Evolutionary conservation across 2,113 vertebrate genomes (phyloP).

Genomic region (Cervus canadensis): DNA sequence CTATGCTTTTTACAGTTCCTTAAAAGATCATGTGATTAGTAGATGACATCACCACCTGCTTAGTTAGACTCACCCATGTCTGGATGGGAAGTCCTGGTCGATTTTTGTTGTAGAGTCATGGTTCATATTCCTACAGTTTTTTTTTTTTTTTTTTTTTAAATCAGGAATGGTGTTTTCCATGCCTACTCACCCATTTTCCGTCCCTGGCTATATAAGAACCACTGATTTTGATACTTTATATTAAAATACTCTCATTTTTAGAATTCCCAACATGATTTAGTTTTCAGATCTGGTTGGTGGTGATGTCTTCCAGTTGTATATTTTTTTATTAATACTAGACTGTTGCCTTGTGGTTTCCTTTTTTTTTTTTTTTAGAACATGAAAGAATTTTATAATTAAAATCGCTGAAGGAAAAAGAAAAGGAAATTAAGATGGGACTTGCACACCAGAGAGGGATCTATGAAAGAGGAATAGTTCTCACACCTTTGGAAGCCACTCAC

Average conservation of each 20-base stretch:
- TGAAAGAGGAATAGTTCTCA: no score
- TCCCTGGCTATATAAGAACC: neutral
- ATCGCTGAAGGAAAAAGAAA: conserved; percentile 42
- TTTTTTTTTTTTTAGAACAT: neutral
- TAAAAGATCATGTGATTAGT: neutral
- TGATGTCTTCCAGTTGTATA: conserved; percentile 22
- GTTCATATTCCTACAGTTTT: neutral
- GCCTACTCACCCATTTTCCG: neutral
- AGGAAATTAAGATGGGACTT: no score
- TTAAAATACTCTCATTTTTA: neutral
- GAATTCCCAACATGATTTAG: neutral
- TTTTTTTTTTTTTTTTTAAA: neutral
- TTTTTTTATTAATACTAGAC: conserved; percentile 45
- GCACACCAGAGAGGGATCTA: no score
- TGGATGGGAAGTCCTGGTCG: neutral
- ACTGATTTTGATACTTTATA: neutral
- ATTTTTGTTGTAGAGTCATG: neutral
- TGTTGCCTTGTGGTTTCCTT: conserved; percentile 30
- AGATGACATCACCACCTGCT: no score
- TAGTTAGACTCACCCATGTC: neutral
- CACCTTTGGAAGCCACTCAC: no score
- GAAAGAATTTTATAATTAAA: conserved; percentile 51
- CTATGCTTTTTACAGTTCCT: neutral
- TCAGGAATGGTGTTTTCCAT: neutral
- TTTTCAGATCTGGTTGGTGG: neutral